Evolutionary conservation across 2,888 invertebrate genomes (phyloP), one percentile per base, ranked within the genome.

Genomic region (Acanthosepion lycidas): DNA sequence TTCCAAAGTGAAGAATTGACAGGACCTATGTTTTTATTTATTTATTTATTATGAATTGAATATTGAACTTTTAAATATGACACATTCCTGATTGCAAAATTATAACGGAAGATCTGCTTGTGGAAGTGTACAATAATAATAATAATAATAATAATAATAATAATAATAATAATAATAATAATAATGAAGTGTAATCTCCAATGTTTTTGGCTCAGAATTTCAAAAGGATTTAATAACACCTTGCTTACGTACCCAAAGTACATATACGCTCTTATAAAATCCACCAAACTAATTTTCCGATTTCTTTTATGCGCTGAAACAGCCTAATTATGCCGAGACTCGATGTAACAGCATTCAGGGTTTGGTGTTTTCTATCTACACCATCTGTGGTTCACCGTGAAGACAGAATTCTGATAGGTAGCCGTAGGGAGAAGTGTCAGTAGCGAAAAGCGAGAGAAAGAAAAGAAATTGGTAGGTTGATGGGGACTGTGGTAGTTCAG

Each of bases 371-470:
- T 78, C 78, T 78, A 78, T 78, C 78, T 78, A 33, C n/a, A 78
- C n/a, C 78, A 78, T 78, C 78, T 78, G 78, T 78, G 78, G 78
- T 78, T 78, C 78, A 18, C 78, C 78, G n/a, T 78, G n/a, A 78
- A 78, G n/a, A 78, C 15, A 78, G n/a, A 78, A 8, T 78, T n/a
- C n/a, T 78, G 78, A 78, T 78, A 78, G n/a, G 28, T 78, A n/a
- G 78, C 78, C 78, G 78, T 33, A n/a, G 78, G 78, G 78, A 33
- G 78, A n/a, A 78, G 78, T 33, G 78, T 78, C 78, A 78, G 12
- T 78, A 18, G n/a, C n/a, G 78, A 78, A 78, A 78, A 78, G 33
- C 9, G 78, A n/a, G n/a, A 78, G 78, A 78, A n/a, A 78, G n/a
- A 78, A 78, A 78, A 78, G 78, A n/a, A 12, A n/a, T n/a, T 5